A percentile compares a stretch with the other conserved stretches of the same genome.
phyloP scores from a whole-genome alignment of 1,140 invertebrate genomes.

The Coelopa frigida region DNA sequence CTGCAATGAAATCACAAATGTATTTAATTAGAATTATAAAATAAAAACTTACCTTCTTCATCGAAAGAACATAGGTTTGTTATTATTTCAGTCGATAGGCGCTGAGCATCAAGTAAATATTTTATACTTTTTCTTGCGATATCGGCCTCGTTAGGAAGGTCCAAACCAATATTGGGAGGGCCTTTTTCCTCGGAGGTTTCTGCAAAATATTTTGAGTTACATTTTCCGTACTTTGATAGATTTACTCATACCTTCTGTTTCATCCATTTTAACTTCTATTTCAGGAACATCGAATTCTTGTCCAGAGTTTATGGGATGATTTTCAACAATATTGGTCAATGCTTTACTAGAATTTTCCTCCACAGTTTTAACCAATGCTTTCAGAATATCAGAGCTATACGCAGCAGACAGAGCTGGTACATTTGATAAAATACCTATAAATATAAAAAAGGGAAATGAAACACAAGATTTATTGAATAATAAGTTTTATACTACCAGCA shows the following conservation, averaged over 20 bases:
- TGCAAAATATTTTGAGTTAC: too few relatives aligned
- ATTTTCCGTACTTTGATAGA: slow-evolving; percentile 23
- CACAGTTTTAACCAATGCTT: slow-evolving; percentile 10
- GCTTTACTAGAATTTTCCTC: slow-evolving; percentile 5
- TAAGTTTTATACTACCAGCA: slow-evolving; percentile 46
- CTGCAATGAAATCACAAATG: slow-evolving; percentile 4
- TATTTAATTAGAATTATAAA: background rate
- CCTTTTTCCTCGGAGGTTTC: too few relatives aligned
- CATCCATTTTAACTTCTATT: slow-evolving; percentile 15
- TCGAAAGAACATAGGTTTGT: slow-evolving; percentile 62
- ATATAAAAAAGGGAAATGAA: slow-evolving; percentile 33
- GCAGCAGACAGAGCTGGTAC: slow-evolving; percentile 42
- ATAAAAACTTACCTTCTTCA: slow-evolving; percentile 40
- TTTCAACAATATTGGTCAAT: slow-evolving; percentile 4
- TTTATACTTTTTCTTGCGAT: slow-evolving; percentile 46
- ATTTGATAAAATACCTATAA: slow-evolving; percentile 44
- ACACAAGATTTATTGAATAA: slow-evolving; percentile 15
- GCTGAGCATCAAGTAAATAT: slow-evolving; percentile 55
- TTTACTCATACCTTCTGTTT: slow-evolving; percentile 15
- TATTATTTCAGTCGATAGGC: slow-evolving; percentile 60
- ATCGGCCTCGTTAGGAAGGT: slow-evolving; percentile 23
- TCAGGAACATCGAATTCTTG: slow-evolving; percentile 7
- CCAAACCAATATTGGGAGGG: too few relatives aligned
- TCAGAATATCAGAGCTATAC: slow-evolving; percentile 16
- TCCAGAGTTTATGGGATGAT: background rate